A percentile compares a stretch with the other conserved stretches of the same genome.
Conservation (phyloP, 2,797 vertebrate genomes). For the Neostethus bicornis region DNA sequence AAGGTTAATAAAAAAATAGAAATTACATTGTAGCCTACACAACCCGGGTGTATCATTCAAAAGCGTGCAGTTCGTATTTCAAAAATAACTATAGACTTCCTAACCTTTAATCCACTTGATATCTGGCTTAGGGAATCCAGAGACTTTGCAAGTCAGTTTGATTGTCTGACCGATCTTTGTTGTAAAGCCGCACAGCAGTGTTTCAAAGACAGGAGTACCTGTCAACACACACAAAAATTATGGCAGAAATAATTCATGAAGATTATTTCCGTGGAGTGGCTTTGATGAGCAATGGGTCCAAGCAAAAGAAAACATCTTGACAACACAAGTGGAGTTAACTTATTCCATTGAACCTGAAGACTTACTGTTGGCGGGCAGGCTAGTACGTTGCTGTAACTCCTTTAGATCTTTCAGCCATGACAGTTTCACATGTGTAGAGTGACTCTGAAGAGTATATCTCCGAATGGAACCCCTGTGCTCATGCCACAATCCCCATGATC, state of each 20-base stretch:
- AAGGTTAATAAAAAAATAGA: neutral
- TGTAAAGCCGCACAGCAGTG: conserved; percentile 84
- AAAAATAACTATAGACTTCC: neutral
- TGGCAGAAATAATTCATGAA: neutral
- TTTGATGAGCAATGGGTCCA: neutral
- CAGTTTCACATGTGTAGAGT: conserved; percentile 87
- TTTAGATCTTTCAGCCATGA: conserved; percentile 95
- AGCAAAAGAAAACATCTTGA: neutral
- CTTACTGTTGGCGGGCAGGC: conserved; percentile 86
- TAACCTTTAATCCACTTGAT: conserved; percentile 96
- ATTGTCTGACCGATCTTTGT: conserved; percentile 90
- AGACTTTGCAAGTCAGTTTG: conserved; percentile 91
- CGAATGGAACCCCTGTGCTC: conserved; percentile 91
- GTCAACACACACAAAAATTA: conserved; percentile 20
- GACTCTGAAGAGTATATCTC: conserved; percentile 91
- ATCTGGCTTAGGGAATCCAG: conserved; percentile 85
- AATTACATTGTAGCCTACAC: neutral
- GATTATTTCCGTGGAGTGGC: neutral
- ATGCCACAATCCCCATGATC: conserved; percentile 92
- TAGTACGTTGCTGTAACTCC: conserved; percentile 87
- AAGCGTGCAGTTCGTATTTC: neutral
- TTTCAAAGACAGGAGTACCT: conserved; percentile 89
- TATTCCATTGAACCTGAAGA: neutral
- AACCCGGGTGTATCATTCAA: neutral
- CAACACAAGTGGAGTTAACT: neutral